Conservation (phyloP, 2,797 vertebrate species). For the Macropus fuliginosus region DNA sequence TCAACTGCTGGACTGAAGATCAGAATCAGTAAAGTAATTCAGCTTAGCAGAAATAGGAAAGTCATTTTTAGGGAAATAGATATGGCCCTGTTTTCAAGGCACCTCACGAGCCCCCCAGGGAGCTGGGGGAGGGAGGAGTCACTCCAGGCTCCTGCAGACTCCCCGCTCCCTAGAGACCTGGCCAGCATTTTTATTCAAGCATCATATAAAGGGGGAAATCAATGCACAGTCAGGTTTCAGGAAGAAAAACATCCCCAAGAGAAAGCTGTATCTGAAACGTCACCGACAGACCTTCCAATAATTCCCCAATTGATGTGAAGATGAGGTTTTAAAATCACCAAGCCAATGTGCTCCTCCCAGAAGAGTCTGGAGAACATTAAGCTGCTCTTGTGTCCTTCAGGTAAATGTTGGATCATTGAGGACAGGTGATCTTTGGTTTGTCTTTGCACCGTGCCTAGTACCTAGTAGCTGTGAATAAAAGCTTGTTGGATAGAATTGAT, state of each 20-base stretch:
- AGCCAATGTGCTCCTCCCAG: not conserved
- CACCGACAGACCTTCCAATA: not conserved
- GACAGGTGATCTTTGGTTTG: not conserved
- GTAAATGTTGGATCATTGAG: not conserved
- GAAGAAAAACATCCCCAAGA: not conserved
- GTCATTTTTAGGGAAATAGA: not conserved
- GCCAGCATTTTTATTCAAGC: not conserved
- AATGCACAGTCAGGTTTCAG: not conserved
- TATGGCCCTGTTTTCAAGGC: too few species aligned
- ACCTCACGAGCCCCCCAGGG: not conserved
- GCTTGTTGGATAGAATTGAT: not conserved
- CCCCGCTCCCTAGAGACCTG: rapidly evolving
- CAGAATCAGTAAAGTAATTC: not conserved
- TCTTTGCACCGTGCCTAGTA: not conserved
- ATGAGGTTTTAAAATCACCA: not conserved
- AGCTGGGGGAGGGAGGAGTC: not conserved
- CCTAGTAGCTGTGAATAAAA: not conserved
- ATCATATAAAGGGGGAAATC: too few species aligned
- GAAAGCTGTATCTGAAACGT: not conserved
- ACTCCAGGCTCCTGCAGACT: not conserved
- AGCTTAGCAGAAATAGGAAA: not conserved
- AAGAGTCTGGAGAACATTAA: not conserved
- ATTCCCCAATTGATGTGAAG: not conserved
- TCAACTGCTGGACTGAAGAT: not conserved
- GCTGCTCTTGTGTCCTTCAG: not conserved